These are phyloP conservation scores for Chiloscyllium plagiosum DNA, from an alignment of 2,113 vertebrate species.

Conservation along the genomic window DNA sequence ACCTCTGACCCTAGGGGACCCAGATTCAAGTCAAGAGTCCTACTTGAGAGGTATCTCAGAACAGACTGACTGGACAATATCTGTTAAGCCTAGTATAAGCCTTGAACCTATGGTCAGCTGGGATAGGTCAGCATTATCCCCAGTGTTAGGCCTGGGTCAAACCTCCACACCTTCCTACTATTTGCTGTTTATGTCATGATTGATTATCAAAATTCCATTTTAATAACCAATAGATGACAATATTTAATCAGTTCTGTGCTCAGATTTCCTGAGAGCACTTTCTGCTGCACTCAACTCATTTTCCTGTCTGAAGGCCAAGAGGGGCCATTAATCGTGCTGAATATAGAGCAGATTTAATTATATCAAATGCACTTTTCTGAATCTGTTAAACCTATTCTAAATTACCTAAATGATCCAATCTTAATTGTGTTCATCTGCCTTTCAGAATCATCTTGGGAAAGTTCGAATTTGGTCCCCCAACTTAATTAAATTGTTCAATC, in stretches of 20 bases:
- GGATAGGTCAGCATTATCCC: neutral
- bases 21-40: too few species aligned
- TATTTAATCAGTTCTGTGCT: neutral
- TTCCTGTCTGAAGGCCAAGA: neutral
- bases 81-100: too few species aligned
- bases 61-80: too few species aligned
- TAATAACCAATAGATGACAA: conserved; percentile 24
- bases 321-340: conserved; percentile 19
- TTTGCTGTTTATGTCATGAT: neutral
- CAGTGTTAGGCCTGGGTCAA: neutral
- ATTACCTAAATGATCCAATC: conserved; percentile 35
- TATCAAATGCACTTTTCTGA: conserved; percentile 33
- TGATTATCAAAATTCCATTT: neutral
- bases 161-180: neutral
- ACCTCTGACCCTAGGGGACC: too few species aligned
- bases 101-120: neutral
- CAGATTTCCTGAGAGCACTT: neutral
- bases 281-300: conserved; percentile 7
- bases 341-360: conserved; percentile 35
- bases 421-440: conserved; percentile 28
- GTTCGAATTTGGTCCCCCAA: conserved; percentile 15
- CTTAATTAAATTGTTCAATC: conserved; percentile 34
- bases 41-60: too few species aligned
- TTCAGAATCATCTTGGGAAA: conserved; percentile 29
- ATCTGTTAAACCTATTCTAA: conserved; percentile 35